Evolutionary conservation across 2,888 invertebrate genomes (phyloP), one percentile per base, ranked within the genome.

Genomic region (Polydrusus cervinus): DNA sequence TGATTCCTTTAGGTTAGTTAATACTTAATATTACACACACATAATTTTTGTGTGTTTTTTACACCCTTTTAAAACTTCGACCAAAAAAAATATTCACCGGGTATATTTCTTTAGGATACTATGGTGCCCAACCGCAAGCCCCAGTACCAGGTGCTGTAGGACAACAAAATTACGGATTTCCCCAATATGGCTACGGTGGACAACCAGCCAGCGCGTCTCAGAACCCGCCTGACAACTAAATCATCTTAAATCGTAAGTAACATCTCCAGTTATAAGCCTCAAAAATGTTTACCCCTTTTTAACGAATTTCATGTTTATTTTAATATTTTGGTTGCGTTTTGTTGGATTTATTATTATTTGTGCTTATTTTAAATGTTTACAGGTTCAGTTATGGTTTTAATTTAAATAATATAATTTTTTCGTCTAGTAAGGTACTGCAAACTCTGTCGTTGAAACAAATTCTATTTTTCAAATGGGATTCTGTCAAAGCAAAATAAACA

Each of bases 141-240:
- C 79, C 82, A 20, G 85, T 85, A 13, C 85, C 85, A 20, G 82
- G 81, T 10, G 83, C 83, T 51, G 85, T 86, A 30, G 86, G 86
- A 9, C 88, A 87, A 77, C 85, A 85, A 55, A 86, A 86, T 66
- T 88, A 88, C 75, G 86, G 86, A 62, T 88, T 87, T 80, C 86
- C 88, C 14, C 85, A 85, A 18, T 88, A 88, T 76, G 86, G 86
- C 51, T 87, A 88, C 76, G 87, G 87, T n/a, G 85, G 80, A 11
- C 84, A 83, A 67, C 79, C 80, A 16, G 79, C 81, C n/a, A 16
- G 14, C 8, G 75, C 73, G 3, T 34, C 72, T 5, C 72, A 71
- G 38, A 77, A 77, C 57, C 75, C 71, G 3, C 45, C 71, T 6
- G 72, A 76, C 11, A 53, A 45, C 43, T 67, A 60, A 38, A 5